A percentile compares a stretch with the other conserved stretches of the same genome.
phyloP scores from a whole-genome alignment of 2,888 invertebrate genomes.

The Spodoptera picta region DNA sequence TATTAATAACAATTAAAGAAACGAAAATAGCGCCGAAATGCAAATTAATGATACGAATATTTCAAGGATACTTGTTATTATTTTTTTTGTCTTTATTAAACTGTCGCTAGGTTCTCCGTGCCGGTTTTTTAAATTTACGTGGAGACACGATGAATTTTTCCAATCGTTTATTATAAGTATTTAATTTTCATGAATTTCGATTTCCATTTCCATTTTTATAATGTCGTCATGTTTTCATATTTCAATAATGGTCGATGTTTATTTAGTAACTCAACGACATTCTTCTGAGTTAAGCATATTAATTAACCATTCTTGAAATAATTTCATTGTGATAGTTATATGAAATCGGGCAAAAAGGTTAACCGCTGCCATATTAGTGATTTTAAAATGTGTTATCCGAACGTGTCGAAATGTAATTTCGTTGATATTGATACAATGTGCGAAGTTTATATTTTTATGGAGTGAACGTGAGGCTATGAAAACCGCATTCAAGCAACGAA shows the following conservation, averaged over 20 bases:
- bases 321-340: conserved; percentile 11
- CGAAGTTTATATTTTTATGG: conserved; percentile 57
- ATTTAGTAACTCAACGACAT: conserved; percentile 6
- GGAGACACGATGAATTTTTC: conserved; percentile 20
- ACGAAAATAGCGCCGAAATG: conserved; percentile 50
- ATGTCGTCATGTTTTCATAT: no score
- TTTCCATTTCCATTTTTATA: conserved; percentile 26
- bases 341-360: conserved; percentile 16
- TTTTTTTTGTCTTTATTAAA: conserved; percentile 47
- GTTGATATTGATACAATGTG: conserved; percentile 53
- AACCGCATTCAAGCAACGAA: conserved; percentile 47
- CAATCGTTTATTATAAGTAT: conserved; percentile 15
- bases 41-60: conserved; percentile 58
- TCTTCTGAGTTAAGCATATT: conserved; percentile 11
- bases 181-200: conserved; percentile 30
- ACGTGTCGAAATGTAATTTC: conserved; percentile 45
- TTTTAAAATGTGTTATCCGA: conserved; percentile 43
- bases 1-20: conserved; percentile 66
- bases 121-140: conserved; percentile 9
- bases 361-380: conserved; percentile 8
- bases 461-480: conserved; percentile 53
- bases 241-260: conserved; percentile 16
- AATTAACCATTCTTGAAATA: conserved; percentile 19
- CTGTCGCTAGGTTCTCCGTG: conserved; percentile 10
- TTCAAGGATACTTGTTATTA: conserved; percentile 50